Evolutionary conservation across 2,888 invertebrate species (phyloP), one percentile per base, ranked within the genome.

Genomic region (Drosophila subsilvestris): DNA sequence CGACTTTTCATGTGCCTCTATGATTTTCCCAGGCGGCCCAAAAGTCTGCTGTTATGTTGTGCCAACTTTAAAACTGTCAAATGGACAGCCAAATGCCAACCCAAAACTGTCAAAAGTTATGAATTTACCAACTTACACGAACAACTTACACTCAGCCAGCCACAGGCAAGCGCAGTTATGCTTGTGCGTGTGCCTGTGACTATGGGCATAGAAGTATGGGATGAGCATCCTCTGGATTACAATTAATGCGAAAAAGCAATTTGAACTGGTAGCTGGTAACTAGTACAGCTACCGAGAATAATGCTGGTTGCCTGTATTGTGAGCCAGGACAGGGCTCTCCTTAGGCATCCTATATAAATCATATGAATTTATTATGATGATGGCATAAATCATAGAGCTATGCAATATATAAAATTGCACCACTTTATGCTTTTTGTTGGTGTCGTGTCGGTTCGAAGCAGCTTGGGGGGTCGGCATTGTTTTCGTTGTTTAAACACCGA

Each of bases 311-410:
- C 25, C 17, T 43, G 25, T 37, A 22, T 22, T 22, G 37, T 37
- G 67, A 22, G 18, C 29, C 29, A 65, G 54, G 25, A 18, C 49
- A 17, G 58, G 60, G 44, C 18, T 17, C 45, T 67, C 63, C 81
- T 80, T 66, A 80, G 71, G 67, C 78, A 47, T 42, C 45, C 60
- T 67, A 85, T 77, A 91, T 91, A 91, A 91, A 91, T 91, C 91
- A 90, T 78, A 83, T 85, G 83, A 91, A 91, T 91, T 91, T 90
- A 91, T 91, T 90, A 91, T 91, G 91, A 91, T 90, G 90, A 91
- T 85, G 86, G 78, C 78, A 91, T 91, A 91, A 91, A 91, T 91
- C 90, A 86, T 75, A 80, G 32, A 43, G 45, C 48, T 62, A 74
- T 80, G 53, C 51, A 63, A 76, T 84, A 85, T 80, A 87, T 75